Percentiles rank a stretch among this genome's conserved stretches.
Conservation (phyloP, 2,888 invertebrate genomes). For the Entomobrya proxima region DNA sequence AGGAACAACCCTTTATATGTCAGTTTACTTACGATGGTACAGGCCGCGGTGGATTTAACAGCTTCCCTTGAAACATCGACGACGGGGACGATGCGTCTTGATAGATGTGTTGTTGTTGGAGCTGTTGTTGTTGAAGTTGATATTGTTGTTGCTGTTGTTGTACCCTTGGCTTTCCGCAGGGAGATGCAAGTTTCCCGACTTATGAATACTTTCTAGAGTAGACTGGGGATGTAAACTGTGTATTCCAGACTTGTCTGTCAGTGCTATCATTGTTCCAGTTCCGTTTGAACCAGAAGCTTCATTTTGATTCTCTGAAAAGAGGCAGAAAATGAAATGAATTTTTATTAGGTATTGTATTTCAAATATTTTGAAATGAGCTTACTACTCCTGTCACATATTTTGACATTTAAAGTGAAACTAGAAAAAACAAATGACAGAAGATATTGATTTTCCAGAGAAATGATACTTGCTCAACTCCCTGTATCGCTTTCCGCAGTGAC, state of each 20-base stretch:
- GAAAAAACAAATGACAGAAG: too few relatives aligned
- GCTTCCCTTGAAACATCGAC: slow-evolving; percentile 75
- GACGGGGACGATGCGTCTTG: slow-evolving; percentile 74
- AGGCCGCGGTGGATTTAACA: slow-evolving; percentile 75
- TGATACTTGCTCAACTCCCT: too few relatives aligned
- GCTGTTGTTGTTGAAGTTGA: slow-evolving; percentile 58
- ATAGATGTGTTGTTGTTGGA: slow-evolving; percentile 59
- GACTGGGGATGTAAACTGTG: slow-evolving; percentile 72
- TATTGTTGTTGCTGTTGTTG: slow-evolving; percentile 57
- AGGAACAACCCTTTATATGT: too few relatives aligned
- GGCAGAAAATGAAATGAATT: neutral
- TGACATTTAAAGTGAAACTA: too few relatives aligned
- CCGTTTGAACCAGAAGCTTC: slow-evolving; percentile 75
- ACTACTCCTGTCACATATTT: neutral
- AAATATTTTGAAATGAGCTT: neutral
- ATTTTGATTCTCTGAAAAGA: slow-evolving; percentile 72
- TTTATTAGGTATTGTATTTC: too few relatives aligned
- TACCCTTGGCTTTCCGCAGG: slow-evolving; percentile 75
- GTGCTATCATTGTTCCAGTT: slow-evolving; percentile 74
- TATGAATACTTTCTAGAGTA: slow-evolving; percentile 74
- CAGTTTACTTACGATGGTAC: slow-evolving; percentile 71
- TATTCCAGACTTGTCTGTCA: slow-evolving; percentile 74
- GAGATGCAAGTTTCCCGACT: slow-evolving; percentile 76
- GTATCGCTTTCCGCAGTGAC: too few relatives aligned
- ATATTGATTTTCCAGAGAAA: too few relatives aligned